Percentiles rank a stretch among this genome's conserved stretches.
phyloP scores from a whole-genome alignment of 2,797 vertebrate species.

The Gallinago stenura region DNA sequence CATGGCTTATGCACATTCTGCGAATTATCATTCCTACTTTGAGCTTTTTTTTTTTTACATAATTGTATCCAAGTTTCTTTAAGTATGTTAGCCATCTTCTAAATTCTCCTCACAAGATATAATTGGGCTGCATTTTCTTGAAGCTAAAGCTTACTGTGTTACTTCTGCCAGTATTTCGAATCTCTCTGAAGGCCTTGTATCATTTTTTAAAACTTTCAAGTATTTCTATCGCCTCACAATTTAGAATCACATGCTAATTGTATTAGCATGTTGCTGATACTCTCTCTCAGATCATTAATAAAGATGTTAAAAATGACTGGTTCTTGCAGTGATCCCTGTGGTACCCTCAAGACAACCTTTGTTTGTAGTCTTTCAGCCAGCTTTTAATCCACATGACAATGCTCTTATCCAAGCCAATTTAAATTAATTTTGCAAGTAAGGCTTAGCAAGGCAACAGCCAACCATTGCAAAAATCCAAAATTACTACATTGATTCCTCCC shows the following conservation, averaged over 20 bases:
- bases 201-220: not conserved
- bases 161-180: not conserved
- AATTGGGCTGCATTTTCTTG: not conserved
- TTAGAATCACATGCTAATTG: not conserved
- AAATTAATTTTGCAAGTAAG: conserved; percentile 56
- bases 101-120: not conserved
- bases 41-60: not conserved
- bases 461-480: not conserved
- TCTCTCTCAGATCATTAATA: conserved; percentile 58
- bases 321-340: conserved; percentile 55
- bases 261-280: conserved; percentile 36
- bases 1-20: not conserved
- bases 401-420: conserved; percentile 56
- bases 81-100: not conserved
- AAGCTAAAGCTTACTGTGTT: not conserved
- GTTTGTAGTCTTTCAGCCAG: conserved; percentile 62
- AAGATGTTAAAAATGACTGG: conserved; percentile 56
- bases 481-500: not conserved
- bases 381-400: conserved; percentile 62
- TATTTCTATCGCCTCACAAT: not conserved
- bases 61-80: not conserved
- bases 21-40: not conserved
- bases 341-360: conserved; percentile 56
- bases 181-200: not conserved
- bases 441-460: conserved; percentile 11